Base-by-base conservation (phyloP, 2,113 vertebrate species). In the Poeciliopsis occidentalis region DNA sequence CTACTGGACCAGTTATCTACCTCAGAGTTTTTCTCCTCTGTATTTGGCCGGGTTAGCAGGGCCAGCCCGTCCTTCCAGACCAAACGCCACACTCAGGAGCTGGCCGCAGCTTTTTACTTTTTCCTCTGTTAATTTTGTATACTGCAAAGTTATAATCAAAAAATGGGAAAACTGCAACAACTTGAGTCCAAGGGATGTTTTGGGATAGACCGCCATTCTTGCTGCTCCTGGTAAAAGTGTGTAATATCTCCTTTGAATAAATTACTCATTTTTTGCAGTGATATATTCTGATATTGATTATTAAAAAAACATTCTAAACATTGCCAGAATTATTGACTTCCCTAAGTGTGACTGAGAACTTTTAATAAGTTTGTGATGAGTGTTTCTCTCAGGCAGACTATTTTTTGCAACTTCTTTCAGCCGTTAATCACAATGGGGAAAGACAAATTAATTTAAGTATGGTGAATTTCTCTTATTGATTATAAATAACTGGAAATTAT, bases 1-100 rank as follows among this genome's bases (percentile, higher is more conserved):
- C 96, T 92, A 93, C 94, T 93, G 95, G 96, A 97, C 96, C 96
- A 96, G 94, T 96, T 97, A 97, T 98, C 97, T 99, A 99, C 97
- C 97, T 98, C 97, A 98, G 95, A 96, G 94, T 95, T 96, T 95
- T 97, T 96, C 94, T 93, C 94, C 96, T 97, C 96, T 96, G 89
- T 96, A 95, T 84, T 94, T 93, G 95, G 95, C 95, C 94, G 96
- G 97, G 96, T 97, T 94, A 95, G 96, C 97, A 96, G 96, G 96
- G 95, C 96, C 96, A 96, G 95, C 96, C 97, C 96, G 94, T 95
- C 95, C 95, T 96, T 94, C 95, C 95, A 96, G 97, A 98, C 96
- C 97, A 98, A 98, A 98, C 92, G 95, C 94, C 96, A 95, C 91
- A 96, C 96, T 98, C 96, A 57, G 97, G 97, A 98, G 97, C 96